Base-by-base conservation (phyloP, 2,113 vertebrate species). In the Neotragus pygmaeus region DNA sequence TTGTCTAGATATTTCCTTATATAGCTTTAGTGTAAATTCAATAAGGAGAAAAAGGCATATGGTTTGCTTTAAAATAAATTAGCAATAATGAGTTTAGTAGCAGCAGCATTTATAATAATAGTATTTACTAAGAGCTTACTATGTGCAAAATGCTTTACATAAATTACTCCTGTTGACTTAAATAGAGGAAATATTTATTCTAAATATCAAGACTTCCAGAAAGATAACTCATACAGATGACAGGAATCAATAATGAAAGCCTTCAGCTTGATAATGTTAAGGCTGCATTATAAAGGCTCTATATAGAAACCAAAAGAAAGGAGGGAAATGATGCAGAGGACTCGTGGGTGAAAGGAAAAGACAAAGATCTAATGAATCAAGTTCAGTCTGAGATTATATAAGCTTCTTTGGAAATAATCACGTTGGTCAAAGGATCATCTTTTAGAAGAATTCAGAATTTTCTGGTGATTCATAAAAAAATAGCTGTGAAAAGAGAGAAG, bases 11-110 rank as follows among this genome's bases (percentile, higher is more conserved):
- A 58, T 1, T 92, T 83, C 30, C 19, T 81, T 91, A 39, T 58
- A 95, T 88, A 87, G 5, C 11, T 64, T 85, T 93, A 62, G 57
- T 73, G 5, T 43, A 88, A 91, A 84, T 70, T 90, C 51, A 92
- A 19, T 60, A 57, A 62, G 55, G 17, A 28, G 90, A 70, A 90
- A 58, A 75, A 30, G 27, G 14, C 3, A 75, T 36, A 15, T 12
- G 7, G 17, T 88, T 84, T 91, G 5, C 49, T 96, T 97, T 93
- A 91, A 91, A 84, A 84, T 86, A 96, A 91, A 88, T 60, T 92
- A 94, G n/a, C 33, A 87, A 88, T 62, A 90, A 1, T 64, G 90
- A 39, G 36, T 75, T 8, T 49, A 88, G 53, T 62, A 51, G 7
- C 33, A 70, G 14, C 36, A 94, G 2, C 45, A 94, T 85, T 90